Evolutionary conservation across 2,797 vertebrate genomes (phyloP), one percentile per base, ranked within the genome.

Genomic region (Chelon labrosus): DNA sequence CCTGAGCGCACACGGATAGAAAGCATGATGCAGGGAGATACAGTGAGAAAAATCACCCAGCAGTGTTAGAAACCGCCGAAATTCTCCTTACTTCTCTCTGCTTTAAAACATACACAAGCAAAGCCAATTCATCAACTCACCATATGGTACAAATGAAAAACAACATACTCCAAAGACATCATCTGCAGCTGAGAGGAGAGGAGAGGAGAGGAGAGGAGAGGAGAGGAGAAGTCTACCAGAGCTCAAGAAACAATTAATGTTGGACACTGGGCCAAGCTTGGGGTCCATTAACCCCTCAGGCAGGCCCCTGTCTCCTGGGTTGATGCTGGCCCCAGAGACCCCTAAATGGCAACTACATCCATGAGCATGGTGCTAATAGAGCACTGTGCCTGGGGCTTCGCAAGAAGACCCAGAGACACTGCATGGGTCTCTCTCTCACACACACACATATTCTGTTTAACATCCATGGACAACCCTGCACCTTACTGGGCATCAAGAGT

Each of bases 211-310:
- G 7, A 50, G 19, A 39, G 17, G n/a, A 19, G 44, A 54, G 54
- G 44, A 25, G 4, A 31, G 53, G 38, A 20, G 9, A 6, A 38
- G 49, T 59, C 61, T 76, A 46, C 42, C 55, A 82, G 60, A 71
- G 59, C 59, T 56, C 55, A 60, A 70, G 59, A 84, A 68, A 79
- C 78, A 75, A 75, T 82, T 73, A 75, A 54, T 63, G 73, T 63
- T 58, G 77, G 70, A 79, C 57, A 73, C 46, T 67, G 82, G 75
- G 75, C 86, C 80, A 79, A 61, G 74, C 70, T 70, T 25, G 67
- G 70, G 70, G 76, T 88, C 86, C 84, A 89, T 89, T 89, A 91
- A 83, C 69, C 84, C 82, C 76, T 58, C 65, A 82, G 82, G 80
- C 70, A 84, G 73, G 67, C 80, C 3, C 42, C 52, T 46, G 64